Conservation (phyloP, 2,113 vertebrate species). For the Pandion haliaetus region DNA sequence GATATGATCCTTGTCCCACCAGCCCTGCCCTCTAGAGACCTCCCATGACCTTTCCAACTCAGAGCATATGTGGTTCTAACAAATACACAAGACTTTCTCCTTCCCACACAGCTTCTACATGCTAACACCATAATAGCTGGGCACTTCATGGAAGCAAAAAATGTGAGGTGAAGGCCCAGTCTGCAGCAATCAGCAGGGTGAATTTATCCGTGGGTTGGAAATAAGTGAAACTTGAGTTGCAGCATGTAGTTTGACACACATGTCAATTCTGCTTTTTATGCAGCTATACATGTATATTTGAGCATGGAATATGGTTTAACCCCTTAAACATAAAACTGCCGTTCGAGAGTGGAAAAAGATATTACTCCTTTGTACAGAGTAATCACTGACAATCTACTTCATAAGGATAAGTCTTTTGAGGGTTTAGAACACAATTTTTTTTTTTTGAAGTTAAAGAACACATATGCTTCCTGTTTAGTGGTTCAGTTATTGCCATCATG, state of each 20-base stretch:
- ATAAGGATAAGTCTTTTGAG: not conserved
- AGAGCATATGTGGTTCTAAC: not conserved
- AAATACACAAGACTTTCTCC: not conserved
- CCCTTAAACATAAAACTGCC: not conserved
- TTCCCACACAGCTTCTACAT: not conserved
- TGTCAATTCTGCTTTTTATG: not conserved
- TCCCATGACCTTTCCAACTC: not conserved
- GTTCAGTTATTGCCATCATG: not conserved
- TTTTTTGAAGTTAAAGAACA: not conserved
- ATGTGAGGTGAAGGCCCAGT: not conserved
- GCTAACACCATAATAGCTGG: not conserved
- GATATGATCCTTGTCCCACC: not conserved
- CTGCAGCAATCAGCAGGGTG: not conserved
- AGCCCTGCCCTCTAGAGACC: not conserved
- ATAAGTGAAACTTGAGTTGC: not conserved
- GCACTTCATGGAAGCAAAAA: not conserved
- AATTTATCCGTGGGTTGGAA: not conserved
- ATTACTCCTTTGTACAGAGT: not conserved
- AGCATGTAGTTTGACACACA: not conserved
- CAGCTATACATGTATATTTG: not conserved
- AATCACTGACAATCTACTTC: not conserved
- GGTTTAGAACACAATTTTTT: not conserved
- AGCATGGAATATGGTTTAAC: not conserved
- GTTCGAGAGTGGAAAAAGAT: not conserved
- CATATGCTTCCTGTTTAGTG: not conserved